Conservation (phyloP, 2,888 invertebrate genomes). For the Drosophila melanosoma region DNA sequence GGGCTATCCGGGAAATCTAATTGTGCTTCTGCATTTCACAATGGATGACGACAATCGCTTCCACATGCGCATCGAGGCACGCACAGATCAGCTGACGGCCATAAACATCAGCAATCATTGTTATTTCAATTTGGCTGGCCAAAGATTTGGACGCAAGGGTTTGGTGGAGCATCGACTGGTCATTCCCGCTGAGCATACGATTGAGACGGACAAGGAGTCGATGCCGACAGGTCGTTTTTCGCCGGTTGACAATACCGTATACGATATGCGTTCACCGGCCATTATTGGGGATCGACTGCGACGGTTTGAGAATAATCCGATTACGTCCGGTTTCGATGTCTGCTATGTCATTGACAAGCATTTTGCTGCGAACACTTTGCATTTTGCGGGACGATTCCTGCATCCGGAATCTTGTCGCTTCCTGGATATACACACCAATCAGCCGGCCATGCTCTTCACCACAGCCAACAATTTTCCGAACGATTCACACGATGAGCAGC, state of each 20-base stretch:
- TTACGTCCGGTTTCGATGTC: constrained; percentile 52
- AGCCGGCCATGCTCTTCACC: constrained; percentile 96
- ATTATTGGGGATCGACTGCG: constrained; percentile 89
- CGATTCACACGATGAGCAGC: constrained; percentile 85
- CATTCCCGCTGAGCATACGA: constrained; percentile 91
- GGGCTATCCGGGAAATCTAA: constrained; percentile 94
- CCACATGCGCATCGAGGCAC: constrained; percentile 90
- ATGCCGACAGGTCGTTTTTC: constrained; percentile 90
- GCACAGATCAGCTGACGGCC: constrained; percentile 91
- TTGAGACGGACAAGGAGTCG: constrained; percentile 88
- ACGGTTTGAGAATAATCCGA: constrained; percentile 87
- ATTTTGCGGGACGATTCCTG: constrained; percentile 88
- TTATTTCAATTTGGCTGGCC: constrained; percentile 96
- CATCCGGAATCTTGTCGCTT: constrained; percentile 90
- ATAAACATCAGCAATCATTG: constrained; percentile 95
- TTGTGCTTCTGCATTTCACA: constrained; percentile 89
- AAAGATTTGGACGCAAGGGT: constrained; percentile 87
- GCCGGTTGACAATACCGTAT: constrained; percentile 89
- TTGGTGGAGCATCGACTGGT: constrained; percentile 89
- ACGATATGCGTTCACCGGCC: constrained; percentile 90
- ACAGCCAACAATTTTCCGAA: constrained; percentile 91
- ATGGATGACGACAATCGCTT: constrained; percentile 91
- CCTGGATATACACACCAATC: constrained; percentile 92
- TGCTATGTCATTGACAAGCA: constrained; percentile 61
- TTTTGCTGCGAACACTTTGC: constrained; percentile 66